phyloP scores from a whole-genome alignment of 2,888 invertebrate species.

The Melikaiella ostensackeni region DNA sequence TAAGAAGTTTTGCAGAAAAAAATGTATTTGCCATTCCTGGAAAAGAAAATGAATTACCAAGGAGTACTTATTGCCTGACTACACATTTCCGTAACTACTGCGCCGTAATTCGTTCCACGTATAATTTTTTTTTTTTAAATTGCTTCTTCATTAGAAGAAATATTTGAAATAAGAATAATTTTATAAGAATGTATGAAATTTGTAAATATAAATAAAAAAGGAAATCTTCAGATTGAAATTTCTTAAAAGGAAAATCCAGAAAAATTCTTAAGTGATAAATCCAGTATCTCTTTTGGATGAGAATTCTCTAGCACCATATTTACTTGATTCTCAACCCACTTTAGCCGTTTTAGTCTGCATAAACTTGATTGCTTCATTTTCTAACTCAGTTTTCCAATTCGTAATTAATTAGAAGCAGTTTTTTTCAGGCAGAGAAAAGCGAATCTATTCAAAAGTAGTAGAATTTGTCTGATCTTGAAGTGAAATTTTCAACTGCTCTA shows the following conservation, averaged over 20 bases:
- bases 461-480: not conserved
- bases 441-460: conserved; percentile 1
- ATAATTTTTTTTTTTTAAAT: conserved; percentile 4
- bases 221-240: too few relatives aligned
- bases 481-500: not conserved
- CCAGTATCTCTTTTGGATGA: not conserved
- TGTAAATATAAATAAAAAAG: too few relatives aligned
- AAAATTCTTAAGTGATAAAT: not conserved
- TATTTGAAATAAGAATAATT: not conserved
- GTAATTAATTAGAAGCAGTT: not conserved
- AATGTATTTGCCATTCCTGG: not conserved
- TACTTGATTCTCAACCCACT: conserved; percentile 12
- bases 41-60: not conserved
- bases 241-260: not conserved
- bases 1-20: not conserved
- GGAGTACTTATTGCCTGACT: not conserved
- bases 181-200: too few relatives aligned
- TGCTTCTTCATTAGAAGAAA: not conserved
- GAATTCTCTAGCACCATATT: conserved; percentile 21
- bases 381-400: conserved; percentile 22
- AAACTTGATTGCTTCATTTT: conserved; percentile 33
- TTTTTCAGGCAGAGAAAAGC: conserved; percentile 2
- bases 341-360: conserved; percentile 15
- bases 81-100: conserved; percentile 9
- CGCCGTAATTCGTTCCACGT: not conserved